A percentile compares a stretch with the other conserved stretches of the same genome.
Evolutionary conservation across 2,113 vertebrate species (phyloP).

Genomic region (Rhabdornis inornatus): DNA sequence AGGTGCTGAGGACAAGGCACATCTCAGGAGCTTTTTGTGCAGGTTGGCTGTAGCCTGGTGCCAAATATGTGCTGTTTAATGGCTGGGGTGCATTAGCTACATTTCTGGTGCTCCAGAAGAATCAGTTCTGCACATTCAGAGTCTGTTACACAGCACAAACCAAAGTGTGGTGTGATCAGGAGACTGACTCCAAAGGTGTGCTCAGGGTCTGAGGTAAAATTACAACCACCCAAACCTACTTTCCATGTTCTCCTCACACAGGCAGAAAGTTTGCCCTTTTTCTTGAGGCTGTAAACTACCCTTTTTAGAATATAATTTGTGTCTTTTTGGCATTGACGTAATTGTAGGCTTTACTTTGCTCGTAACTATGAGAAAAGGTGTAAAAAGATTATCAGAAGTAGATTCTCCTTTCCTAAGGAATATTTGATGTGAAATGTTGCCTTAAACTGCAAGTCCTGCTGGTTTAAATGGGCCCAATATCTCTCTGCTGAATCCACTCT

Average conservation of each 20-base stretch:
- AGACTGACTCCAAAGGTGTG: accelerated
- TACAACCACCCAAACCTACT: neutral
- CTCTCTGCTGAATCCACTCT: neutral
- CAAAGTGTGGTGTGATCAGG: neutral
- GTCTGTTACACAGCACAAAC: neutral
- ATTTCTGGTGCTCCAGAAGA: neutral
- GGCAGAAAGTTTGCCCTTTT: neutral
- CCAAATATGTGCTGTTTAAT: neutral
- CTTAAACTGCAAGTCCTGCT: neutral
- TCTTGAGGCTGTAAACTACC: neutral
- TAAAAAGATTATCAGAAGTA: neutral
- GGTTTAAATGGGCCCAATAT: neutral
- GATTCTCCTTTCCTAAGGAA: neutral
- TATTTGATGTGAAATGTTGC: neutral
- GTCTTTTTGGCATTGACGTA: neutral
- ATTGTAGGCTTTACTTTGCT: neutral
- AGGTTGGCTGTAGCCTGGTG: neutral
- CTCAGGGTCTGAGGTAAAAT: neutral
- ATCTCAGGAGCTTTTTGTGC: neutral
- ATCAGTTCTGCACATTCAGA: neutral
- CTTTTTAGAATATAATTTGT: neutral
- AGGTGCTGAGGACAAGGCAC: neutral
- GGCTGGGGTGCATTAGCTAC: neutral
- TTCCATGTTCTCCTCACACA: neutral
- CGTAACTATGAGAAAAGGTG: neutral